Evolutionary conservation across 2,113 vertebrate genomes (phyloP).

Genomic region (Thamnophis sirtalis): DNA sequence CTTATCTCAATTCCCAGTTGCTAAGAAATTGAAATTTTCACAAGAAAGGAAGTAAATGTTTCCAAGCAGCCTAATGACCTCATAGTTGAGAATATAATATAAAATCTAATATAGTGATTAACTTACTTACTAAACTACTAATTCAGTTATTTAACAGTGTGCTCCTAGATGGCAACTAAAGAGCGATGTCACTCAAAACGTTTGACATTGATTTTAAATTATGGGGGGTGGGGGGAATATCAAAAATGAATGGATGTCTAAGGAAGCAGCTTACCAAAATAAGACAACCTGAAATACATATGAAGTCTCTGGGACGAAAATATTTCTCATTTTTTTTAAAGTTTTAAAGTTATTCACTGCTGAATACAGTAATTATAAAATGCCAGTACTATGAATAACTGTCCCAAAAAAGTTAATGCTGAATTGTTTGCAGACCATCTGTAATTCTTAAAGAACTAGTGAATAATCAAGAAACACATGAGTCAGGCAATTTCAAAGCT

Average conservation of each 20-base stretch:
- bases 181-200: background rate
- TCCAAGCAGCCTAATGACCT: background rate
- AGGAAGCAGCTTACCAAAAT: background rate
- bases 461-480: background rate
- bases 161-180: background rate
- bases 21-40: background rate
- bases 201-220: slow-evolving; percentile 15
- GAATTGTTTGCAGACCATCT: slow-evolving; percentile 40
- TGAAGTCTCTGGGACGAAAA: slow-evolving; percentile 21
- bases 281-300: slow-evolving; percentile 10
- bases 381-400: slow-evolving; percentile 7
- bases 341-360: slow-evolving; percentile 11
- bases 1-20: background rate
- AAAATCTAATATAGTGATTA: background rate
- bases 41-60: background rate
- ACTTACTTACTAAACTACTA: background rate
- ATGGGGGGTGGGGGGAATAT: no score
- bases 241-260: background rate
- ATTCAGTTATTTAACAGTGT: background rate
- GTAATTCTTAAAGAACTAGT: slow-evolving; percentile 23
- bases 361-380: slow-evolving; percentile 1
- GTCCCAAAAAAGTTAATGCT: slow-evolving; percentile 27
- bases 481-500: background rate
- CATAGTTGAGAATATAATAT: background rate
- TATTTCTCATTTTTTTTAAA: background rate